Evolutionary conservation across 2,113 vertebrate species (phyloP), one percentile per base, ranked within the genome.

Genomic region (Callopanchax toddi): DNA sequence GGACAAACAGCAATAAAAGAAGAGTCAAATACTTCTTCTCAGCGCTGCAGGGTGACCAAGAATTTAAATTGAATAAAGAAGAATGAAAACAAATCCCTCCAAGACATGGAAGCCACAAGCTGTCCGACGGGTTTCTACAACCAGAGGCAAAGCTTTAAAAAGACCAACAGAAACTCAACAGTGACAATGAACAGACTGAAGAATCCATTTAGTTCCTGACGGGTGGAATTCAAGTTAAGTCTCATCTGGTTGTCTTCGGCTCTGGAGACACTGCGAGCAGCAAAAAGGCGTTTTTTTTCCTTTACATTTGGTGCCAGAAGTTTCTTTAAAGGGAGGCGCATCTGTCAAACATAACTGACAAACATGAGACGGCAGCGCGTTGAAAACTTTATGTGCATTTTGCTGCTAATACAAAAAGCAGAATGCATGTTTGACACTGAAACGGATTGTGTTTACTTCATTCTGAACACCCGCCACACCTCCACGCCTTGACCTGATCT

Each of bases 101-200:
- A 15, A 45, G 64, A 44, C 25, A 55, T 23, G 16, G 39, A 21
- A 52, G 26, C 11, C 18, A 42, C 5, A 9, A 55, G 74, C 50
- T 66, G 78, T 60, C 62, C 0, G 11, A 60, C 80, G 54, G 60
- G 76, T 85, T 85, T 63, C 11, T 60, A 17, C 8, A 15, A 54
- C 61, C 52, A 66, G 15, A 74, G 66, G 44, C 37, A 21, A 65
- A 34, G 39, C 18, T 46, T 10, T 29, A 40, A 26, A 26, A 63
- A 59, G 46, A 20, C 21, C 34, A 48, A 46, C 58, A 18, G 5
- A 53, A 73, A 74, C 22, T 26, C 51, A 17, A 52, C 17, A 36
- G 26, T 6, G 10, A 54, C 59, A 40, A 61, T 22, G 21, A 18
- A 1, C 2, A 34, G 11, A 55, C 45, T 39, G 2, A 36, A 4